These are phyloP conservation scores for Enteromius unitaeniatus DNA, from an alignment of 2,797 vertebrate species.

Conservation along the genomic window DNA sequence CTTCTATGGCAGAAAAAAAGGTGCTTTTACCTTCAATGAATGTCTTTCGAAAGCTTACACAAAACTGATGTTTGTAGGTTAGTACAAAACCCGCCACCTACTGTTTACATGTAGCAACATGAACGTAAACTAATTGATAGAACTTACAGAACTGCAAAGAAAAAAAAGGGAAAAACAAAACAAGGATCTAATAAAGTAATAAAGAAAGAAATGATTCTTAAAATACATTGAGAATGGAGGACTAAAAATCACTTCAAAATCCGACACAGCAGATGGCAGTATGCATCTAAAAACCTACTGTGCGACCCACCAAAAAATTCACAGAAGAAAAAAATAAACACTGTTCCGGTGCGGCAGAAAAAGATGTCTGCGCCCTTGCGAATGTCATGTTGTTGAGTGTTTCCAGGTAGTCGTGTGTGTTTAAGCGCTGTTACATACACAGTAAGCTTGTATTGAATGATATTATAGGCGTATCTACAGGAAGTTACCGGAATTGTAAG, in stretches of 20 bases:
- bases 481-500: background rate
- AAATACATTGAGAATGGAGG: too few species aligned
- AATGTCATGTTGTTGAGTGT: conserved; percentile 70
- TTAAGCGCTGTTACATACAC: background rate
- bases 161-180: background rate
- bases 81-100: background rate
- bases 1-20: background rate
- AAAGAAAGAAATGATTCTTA: background rate
- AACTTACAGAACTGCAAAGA: background rate
- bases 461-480: background rate
- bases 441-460: background rate
- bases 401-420: background rate
- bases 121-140: background rate
- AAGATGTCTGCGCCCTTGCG: conserved; percentile 76
- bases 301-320: background rate
- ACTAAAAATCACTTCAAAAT: background rate
- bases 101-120: background rate
- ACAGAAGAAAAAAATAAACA: background rate
- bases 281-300: background rate
- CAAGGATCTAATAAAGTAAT: background rate
- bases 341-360: background rate
- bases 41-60: background rate
- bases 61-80: too few species aligned
- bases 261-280: background rate
- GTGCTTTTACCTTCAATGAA: background rate